These are phyloP conservation scores for Solenodon paradoxus DNA, from an alignment of 2,113 vertebrate genomes.

Conservation along the genomic window DNA sequence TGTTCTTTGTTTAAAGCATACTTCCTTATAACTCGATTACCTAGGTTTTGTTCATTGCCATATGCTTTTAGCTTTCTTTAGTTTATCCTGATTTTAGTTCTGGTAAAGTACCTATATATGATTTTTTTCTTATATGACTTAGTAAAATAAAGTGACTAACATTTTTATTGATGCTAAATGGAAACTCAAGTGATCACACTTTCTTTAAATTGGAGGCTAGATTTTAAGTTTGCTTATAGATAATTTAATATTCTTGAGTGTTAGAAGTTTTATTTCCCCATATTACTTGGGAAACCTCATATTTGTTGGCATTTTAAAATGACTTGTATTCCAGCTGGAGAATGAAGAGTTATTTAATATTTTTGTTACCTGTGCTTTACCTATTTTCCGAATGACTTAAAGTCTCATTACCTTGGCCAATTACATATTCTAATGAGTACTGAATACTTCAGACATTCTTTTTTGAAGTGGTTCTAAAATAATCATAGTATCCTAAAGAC, in stretches of 20 bases:
- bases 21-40: background rate
- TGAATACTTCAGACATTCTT: background rate
- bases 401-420: background rate
- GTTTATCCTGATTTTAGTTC: constrained; percentile 19
- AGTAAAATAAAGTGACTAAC: background rate
- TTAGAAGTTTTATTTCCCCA: background rate
- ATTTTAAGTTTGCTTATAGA: constrained; percentile 14
- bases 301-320: background rate
- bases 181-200: background rate
- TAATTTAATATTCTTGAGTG: background rate
- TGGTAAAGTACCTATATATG: background rate
- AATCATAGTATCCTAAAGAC: background rate
- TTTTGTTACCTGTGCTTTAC: background rate
- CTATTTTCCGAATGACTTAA: background rate
- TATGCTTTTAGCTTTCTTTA: background rate
- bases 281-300: background rate
- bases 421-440: background rate
- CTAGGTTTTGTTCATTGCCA: background rate
- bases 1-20: background rate
- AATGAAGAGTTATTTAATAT: background rate
- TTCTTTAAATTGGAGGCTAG: constrained; percentile 24
- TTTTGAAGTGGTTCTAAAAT: background rate
- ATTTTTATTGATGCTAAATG: constrained; percentile 16
- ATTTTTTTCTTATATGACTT: background rate
- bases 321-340: background rate